Base-by-base conservation (phyloP, 2,888 invertebrate genomes). In the Drosophila tripunctata region DNA sequence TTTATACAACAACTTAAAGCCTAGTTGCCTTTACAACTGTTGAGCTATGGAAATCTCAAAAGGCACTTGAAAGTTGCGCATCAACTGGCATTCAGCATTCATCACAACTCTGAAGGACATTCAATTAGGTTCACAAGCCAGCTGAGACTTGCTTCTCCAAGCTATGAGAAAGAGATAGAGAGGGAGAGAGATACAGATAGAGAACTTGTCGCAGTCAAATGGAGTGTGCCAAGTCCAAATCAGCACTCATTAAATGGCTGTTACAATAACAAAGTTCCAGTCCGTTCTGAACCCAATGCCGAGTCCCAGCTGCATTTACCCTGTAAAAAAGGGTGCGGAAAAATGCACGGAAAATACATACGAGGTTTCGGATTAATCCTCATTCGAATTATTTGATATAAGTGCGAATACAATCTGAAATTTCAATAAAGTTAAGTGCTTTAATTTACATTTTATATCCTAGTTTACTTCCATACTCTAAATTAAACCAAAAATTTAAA, bases 201-300 rank as follows among this genome's bases (percentile, higher is more conserved):
- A 4, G 14, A 33, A 31, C 24, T 21, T 15, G 35, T 31, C 31
- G 41, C 40, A 36, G 14, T 24, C 70, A 69, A 74, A 56, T 64
- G 52, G 60, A 61, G 60, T 55, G 55, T 63, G 24, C 44, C 64
- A 45, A 61, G 56, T 65, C 47, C 36, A 51, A 54, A 24, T 71
- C 63, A 60, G 57, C 40, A 54, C 73, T 74, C 77, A 76, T 74
- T 76, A 76, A 58, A 30, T 50, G 35, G 10, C 31, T 19, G 31
- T 51, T 43, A 6, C 36, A 58, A 19, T 31, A 54, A 24, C 41
- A 33, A 33, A 15, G 24, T 33, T 15, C n/a, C 38, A 44, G 41
- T 44, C 15, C 45, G 10, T 21, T 19, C 19, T 35, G 21, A 38
- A 21, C 40, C 33, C 10, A 31, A 30, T 33, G n/a, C 35, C 12